Conservation (phyloP, 1,140 invertebrate species). For the Streblospio benedicti region DNA sequence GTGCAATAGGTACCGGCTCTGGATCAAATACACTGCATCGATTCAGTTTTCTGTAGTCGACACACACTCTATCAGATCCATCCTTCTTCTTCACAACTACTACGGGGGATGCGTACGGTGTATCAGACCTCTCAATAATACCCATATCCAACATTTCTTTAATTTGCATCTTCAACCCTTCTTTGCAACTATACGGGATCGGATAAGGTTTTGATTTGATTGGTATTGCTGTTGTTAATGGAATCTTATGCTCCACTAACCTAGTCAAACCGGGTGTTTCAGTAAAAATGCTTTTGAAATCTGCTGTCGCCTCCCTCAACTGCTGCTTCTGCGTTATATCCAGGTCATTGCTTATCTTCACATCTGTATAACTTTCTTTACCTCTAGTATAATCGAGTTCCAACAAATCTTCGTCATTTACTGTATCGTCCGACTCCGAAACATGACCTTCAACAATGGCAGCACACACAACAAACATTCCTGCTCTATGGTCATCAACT, state of each 20-base stretch:
- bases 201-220: not conserved
- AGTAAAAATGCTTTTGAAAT: conserved; percentile 5
- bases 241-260: not conserved
- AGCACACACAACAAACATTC: too few species aligned
- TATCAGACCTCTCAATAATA: conserved; percentile 16
- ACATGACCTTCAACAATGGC: too few species aligned
- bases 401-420: too few species aligned
- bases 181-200: too few species aligned
- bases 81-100: conserved; percentile 14
- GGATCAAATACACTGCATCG: not conserved
- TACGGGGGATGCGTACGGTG: conserved; percentile 15
- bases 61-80: conserved; percentile 9
- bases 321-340: not conserved
- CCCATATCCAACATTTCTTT: conserved; percentile 12
- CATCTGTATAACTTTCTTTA: too few species aligned
- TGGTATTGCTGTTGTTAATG: not conserved
- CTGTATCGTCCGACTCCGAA: too few species aligned
- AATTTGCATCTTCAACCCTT: conserved; percentile 2
- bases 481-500: too few species aligned
- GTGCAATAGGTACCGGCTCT: too few species aligned
- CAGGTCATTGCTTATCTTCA: not conserved
- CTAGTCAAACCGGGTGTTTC: conserved; percentile 1
- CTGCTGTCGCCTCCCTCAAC: not conserved
- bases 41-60: conserved; percentile 15
- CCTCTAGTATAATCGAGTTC: too few species aligned